A percentile compares a stretch with the other conserved stretches of the same genome.
These are phyloP conservation scores for Perognathus longimembris DNA, from an alignment of 2,113 vertebrate genomes.

Conservation along the genomic window DNA sequence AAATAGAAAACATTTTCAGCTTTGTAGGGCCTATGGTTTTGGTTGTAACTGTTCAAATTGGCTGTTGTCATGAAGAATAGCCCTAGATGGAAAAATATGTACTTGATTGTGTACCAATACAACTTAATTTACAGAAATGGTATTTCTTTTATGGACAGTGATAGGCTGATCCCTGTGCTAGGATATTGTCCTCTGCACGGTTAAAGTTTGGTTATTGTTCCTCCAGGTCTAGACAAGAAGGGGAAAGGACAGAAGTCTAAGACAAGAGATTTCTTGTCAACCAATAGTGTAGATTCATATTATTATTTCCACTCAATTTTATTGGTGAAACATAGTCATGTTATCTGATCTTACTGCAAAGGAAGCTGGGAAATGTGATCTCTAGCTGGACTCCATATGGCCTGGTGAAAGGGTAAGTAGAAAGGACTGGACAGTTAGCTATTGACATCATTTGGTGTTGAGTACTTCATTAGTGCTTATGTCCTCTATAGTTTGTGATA, in stretches of 20 bases:
- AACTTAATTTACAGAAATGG: constrained; percentile 13
- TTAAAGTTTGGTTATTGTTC: neutral
- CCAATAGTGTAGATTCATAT: neutral
- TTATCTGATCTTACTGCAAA: neutral
- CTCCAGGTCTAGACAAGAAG: neutral
- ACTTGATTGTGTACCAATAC: neutral
- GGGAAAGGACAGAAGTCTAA: neutral
- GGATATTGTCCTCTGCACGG: neutral
- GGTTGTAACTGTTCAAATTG: neutral
- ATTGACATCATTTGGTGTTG: neutral
- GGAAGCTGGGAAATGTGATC: neutral
- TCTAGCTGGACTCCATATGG: neutral
- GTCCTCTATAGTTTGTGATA: neutral
- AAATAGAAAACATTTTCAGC: neutral
- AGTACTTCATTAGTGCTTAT: neutral
- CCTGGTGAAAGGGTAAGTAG: neutral
- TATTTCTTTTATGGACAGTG: neutral
- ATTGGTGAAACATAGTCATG: neutral
- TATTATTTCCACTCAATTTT: neutral
- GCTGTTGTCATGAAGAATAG: neutral
- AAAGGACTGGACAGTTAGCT: neutral
- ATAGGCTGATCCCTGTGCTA: neutral
- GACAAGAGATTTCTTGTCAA: constrained; percentile 41
- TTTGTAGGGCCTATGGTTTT: neutral
- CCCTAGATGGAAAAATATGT: neutral